Base-by-base conservation (phyloP, 2,113 vertebrate species). In the Apodemus speciosus region DNA sequence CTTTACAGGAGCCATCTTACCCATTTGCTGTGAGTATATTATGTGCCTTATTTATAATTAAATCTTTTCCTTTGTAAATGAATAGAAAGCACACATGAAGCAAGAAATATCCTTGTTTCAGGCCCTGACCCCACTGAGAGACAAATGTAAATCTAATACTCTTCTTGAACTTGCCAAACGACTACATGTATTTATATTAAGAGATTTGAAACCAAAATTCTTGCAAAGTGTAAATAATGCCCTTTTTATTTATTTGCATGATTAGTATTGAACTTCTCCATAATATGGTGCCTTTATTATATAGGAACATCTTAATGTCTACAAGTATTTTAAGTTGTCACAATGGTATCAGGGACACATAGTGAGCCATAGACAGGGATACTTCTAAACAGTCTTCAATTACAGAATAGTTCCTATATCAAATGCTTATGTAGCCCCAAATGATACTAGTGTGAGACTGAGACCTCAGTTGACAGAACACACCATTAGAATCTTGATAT, bases 261-360 rank as follows among this genome's bases (percentile, higher is more conserved):
- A n/a, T 81, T 75, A 40, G 1, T 83, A 30, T 49, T 68, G 77
- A 88, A 46, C 13, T 51, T 88, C n/a, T 89, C 16, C 8, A 23
- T 68, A 60, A 76, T 68, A 71, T 64, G 66, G 6, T n/a, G n/a
- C 20, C 38, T 81, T 93, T 13, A 35, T 3, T 56, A 66, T 64
- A 64, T 64, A 60, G 30, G 30, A 38, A 69, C 2, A 15, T 58
- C 71, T 79, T 35, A 51, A 43, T 58, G 35, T 80, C 58, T 46
- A 40, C 35, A 90, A 66, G 43, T 62, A 32, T 56, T 90, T 89
- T 87, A 71, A 40, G 30, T 69, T 81, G 38, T 96, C 60, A 85
- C 10, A 66, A 6, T 46, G 51, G 11, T 9, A n/a, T 32, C 21
- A 32, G 30, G 14, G 15, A 21, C 30, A 71, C 79, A 51, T 23